Evolutionary conservation across 2,888 invertebrate genomes (phyloP), one percentile per base, ranked within the genome.

Genomic region (Pseudococcus viburni): DNA sequence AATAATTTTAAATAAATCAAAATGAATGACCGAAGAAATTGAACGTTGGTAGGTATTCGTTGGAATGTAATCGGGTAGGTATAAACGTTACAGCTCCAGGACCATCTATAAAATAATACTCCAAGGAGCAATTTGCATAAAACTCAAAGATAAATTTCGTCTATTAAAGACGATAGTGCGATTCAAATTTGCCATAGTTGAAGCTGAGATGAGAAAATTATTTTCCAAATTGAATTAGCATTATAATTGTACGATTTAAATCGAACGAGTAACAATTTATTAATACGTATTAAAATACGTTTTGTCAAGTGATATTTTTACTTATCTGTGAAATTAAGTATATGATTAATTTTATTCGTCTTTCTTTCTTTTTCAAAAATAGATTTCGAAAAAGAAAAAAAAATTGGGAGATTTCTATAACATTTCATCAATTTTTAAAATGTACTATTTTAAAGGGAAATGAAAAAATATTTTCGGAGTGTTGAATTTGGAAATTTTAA

Each of bases 21-120:
- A 64, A 64, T 22, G 9, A 64, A 22, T 64, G 64, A 64, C 22
- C 64, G 64, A 64, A 64, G 64, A 22, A 64, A 64, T 64, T 64
- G 19, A 64, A 22, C 64, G 22, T 64, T 64, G 19, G 64, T 22
- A 64, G n/a, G 59, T 19, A n/a, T 64, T 19, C 9, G 19, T 22
- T 64, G 64, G 12, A 64, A 64, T 22, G 64, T 64, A 22, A 64
- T 12, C 64, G 4, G 5, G 59, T 8, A 59, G 59, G 64, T 22
- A 55, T 55, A 73, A 73, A 73, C 73, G 73, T 17, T 26, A 73
- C 42, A 42, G 42, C 42, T 42, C 42, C 15, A 17, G 73, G 73
- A 73, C 73, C 73, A 77, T 77, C 39, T 77, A 77, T 77, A 77
- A 77, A 77, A 64, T 33, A 77, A 77, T 19, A 77, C 77, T 77